A percentile compares a stretch with the other conserved stretches of the same genome.
Conservation (phyloP, 2,888 invertebrate genomes). For the Actias luna region DNA sequence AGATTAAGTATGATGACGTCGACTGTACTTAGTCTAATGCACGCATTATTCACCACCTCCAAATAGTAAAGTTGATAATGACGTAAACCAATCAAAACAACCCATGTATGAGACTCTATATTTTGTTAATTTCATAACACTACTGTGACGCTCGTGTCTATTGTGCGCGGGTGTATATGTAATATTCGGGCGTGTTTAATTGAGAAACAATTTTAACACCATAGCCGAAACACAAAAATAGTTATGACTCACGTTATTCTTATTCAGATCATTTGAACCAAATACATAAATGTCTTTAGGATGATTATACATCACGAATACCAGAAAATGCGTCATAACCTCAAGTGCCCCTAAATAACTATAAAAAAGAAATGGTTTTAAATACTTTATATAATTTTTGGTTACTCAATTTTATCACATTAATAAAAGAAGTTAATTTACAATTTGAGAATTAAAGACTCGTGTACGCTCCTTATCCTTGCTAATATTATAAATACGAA, state of each 20-base stretch:
- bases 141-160: neutral
- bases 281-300: neutral
- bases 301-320: neutral
- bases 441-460: too few species aligned
- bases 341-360: too few species aligned
- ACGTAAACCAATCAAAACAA: slow-evolving; percentile 5
- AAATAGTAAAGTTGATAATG: neutral
- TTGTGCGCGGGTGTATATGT: neutral
- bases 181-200: neutral
- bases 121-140: slow-evolving; percentile 10
- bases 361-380: too few species aligned
- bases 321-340: too few species aligned
- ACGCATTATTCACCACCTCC: neutral
- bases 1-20: neutral
- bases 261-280: neutral
- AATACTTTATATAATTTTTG: too few species aligned
- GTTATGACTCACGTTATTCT: slow-evolving; percentile 1
- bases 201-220: slow-evolving; percentile 2
- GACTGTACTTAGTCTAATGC: neutral
- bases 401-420: too few species aligned
- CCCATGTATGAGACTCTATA: neutral
- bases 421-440: too few species aligned
- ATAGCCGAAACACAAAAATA: slow-evolving; percentile 3
- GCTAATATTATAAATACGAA: too few species aligned
- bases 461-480: too few species aligned